These are phyloP conservation scores for Bufo bufo DNA, from an alignment of 2,113 vertebrate species.

Conservation along the genomic window DNA sequence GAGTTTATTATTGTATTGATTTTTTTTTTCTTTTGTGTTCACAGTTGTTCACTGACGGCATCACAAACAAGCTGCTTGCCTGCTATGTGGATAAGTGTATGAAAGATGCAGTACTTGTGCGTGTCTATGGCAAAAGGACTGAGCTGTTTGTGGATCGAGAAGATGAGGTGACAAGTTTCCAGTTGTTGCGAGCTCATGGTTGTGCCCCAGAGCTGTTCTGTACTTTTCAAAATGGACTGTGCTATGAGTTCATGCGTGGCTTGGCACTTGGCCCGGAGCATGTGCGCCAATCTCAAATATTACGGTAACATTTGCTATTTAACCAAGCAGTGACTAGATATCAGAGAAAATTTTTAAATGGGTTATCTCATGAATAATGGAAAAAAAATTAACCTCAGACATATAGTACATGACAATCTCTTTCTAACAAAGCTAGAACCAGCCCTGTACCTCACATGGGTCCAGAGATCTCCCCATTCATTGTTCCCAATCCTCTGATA, in stretches of 20 bases:
- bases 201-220: conserved; percentile 95
- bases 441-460: no score
- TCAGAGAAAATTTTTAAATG: background rate
- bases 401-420: no score
- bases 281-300: conserved; percentile 84
- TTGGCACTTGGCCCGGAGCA: conserved; percentile 87
- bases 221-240: conserved; percentile 94
- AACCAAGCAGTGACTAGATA: background rate
- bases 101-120: conserved; percentile 87
- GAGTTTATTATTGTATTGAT: background rate
- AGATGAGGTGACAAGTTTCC: conserved; percentile 94
- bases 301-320: conserved; percentile 73
- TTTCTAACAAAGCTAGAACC: no score
- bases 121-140: conserved; percentile 90
- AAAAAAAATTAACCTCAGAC: no score
- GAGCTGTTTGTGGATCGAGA: conserved; percentile 95
- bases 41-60: conserved; percentile 94
- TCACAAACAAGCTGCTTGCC: conserved; percentile 96
- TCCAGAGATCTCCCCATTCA: no score
- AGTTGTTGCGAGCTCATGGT: conserved; percentile 89
- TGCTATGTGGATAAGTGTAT: conserved; percentile 86
- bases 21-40: background rate
- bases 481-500: no score
- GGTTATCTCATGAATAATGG: no score
- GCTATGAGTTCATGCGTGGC: conserved; percentile 93